Evolutionary conservation across 2,113 vertebrate species (phyloP).

Genomic region (Nycticryphes semicollaris): DNA sequence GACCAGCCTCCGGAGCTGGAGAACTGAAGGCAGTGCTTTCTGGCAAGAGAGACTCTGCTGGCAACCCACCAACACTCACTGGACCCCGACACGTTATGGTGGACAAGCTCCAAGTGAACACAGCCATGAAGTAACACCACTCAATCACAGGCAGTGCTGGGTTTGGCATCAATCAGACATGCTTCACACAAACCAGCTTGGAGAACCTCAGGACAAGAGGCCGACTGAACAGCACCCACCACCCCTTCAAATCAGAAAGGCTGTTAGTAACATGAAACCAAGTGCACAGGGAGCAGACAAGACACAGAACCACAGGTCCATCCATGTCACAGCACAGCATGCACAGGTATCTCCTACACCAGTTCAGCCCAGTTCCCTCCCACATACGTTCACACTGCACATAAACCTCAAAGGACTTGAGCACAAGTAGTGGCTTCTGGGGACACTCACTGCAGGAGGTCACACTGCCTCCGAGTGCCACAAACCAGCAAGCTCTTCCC

Average conservation of each 20-base stretch:
- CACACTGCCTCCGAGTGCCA: background rate
- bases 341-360: background rate
- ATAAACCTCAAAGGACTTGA: background rate
- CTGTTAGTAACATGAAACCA: background rate
- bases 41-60: background rate
- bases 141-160: background rate
- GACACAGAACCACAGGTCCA: background rate
- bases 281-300: fast-evolving
- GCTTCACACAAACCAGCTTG: fast-evolving
- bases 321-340: background rate
- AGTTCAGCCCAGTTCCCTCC: background rate
- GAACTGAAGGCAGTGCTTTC: background rate
- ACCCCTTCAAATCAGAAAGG: background rate
- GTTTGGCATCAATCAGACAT: background rate
- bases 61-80: background rate
- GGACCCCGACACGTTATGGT: fast-evolving
- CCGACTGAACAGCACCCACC: background rate
- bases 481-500: background rate
- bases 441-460: background rate
- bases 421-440: background rate
- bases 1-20: background rate
- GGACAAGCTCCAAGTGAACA: background rate
- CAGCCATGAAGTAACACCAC: background rate
- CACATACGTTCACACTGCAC: background rate
- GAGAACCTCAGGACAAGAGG: background rate